Evolutionary conservation across 2,113 vertebrate genomes (phyloP).

Genomic region (Grus americana): DNA sequence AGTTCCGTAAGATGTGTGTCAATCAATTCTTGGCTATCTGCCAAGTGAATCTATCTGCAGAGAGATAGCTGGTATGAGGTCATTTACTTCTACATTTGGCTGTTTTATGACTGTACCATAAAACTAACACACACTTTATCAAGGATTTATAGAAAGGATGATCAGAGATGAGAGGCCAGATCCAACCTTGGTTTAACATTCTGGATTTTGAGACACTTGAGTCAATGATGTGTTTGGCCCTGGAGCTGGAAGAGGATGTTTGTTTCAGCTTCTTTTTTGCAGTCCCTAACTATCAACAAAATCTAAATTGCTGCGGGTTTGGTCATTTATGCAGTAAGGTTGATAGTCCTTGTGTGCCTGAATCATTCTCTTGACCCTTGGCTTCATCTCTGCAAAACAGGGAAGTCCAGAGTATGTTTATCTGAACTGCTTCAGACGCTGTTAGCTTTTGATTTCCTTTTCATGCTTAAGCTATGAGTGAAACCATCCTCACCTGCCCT

Average conservation of each 20-base stretch:
- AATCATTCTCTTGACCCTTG: background rate
- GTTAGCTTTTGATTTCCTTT: background rate
- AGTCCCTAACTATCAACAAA: background rate
- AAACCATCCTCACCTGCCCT: background rate
- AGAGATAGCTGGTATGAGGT: conserved; percentile 67
- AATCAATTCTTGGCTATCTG: conserved; percentile 74
- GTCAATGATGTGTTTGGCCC: background rate
- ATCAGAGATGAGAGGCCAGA: conserved; percentile 18
- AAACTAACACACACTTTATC: conserved; percentile 50
- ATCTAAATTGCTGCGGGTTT: background rate
- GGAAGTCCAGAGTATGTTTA: background rate
- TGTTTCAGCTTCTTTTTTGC: background rate
- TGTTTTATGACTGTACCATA: conserved; percentile 55
- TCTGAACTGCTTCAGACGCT: background rate
- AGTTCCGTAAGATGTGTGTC: conserved; percentile 74
- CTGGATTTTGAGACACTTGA: background rate
- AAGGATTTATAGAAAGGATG: conserved; percentile 58
- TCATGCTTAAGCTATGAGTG: background rate
- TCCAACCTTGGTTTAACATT: conserved; percentile 41
- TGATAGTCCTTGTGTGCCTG: background rate
- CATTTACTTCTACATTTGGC: conserved; percentile 67
- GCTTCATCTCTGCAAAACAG: background rate
- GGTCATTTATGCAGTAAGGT: background rate
- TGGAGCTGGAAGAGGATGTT: background rate
- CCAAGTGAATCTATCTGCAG: conserved; percentile 68